Percentiles rank a stretch among this genome's conserved stretches.
phyloP scores from a whole-genome alignment of 1,140 invertebrate species.

The Diachasmimorpha longicaudata region DNA sequence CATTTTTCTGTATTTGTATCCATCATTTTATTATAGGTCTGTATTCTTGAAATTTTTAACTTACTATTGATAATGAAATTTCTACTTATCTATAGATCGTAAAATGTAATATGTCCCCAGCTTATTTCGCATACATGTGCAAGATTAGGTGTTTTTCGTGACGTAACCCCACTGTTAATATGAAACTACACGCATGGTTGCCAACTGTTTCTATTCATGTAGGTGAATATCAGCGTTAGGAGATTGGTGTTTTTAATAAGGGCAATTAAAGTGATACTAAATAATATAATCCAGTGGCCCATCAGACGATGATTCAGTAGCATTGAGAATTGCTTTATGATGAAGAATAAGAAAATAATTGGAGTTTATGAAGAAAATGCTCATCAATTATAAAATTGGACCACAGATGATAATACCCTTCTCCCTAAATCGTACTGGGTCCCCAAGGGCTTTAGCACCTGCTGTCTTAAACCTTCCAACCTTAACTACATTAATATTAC shows the following conservation, averaged over 20 bases:
- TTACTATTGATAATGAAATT: background rate
- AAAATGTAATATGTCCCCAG: slow-evolving; percentile 13
- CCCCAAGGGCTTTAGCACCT: background rate
- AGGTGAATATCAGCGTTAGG: slow-evolving; percentile 1
- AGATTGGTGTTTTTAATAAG: slow-evolving; percentile 35
- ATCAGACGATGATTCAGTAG: too few relatives aligned
- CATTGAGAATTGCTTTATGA: too few relatives aligned
- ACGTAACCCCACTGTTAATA: slow-evolving; percentile 62
- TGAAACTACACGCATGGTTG: slow-evolving; percentile 58
- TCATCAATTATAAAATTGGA: too few relatives aligned
- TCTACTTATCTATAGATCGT: background rate
- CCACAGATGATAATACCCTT: too few relatives aligned
- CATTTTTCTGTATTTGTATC: background rate
- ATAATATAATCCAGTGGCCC: background rate
- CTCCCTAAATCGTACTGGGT: too few relatives aligned
- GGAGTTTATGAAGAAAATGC: too few relatives aligned
- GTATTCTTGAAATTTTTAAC: background rate
- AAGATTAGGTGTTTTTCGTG: slow-evolving; percentile 64
- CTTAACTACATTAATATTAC: background rate
- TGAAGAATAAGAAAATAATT: too few relatives aligned
- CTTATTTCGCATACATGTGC: slow-evolving; percentile 52
- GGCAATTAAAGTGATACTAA: slow-evolving; percentile 30
- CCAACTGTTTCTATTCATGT: slow-evolving; percentile 46
- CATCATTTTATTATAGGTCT: background rate
- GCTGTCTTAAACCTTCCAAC: background rate